Conservation (phyloP, 2,797 vertebrate genomes). For the Enteromius argenteus region DNA sequence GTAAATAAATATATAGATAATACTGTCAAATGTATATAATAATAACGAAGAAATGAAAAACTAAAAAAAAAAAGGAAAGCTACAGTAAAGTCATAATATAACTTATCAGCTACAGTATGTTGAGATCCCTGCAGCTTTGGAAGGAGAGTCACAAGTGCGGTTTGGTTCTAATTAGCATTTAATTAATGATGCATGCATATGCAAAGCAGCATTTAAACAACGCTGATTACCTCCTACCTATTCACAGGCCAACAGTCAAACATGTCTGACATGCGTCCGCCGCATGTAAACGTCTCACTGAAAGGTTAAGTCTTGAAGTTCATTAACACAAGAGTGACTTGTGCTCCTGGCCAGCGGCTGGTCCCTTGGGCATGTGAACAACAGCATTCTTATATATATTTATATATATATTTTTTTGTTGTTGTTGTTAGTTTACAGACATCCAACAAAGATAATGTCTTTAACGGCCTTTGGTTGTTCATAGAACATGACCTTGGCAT, state of each 20-base stretch:
- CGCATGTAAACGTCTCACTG: constrained; percentile 76
- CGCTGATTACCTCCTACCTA: constrained; percentile 82
- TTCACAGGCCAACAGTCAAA: constrained; percentile 82
- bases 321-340: constrained; percentile 67
- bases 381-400: background rate
- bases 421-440: background rate
- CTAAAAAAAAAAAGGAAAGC: background rate
- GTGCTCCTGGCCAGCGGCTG: constrained; percentile 44
- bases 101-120: constrained; percentile 36
- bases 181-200: constrained; percentile 84
- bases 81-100: background rate
- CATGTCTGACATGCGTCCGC: constrained; percentile 80
- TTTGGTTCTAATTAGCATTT: constrained; percentile 78
- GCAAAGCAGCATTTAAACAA: constrained; percentile 83
- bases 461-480: background rate
- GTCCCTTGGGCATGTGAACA: background rate
- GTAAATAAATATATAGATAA: background rate
- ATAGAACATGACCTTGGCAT: background rate
- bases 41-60: no score
- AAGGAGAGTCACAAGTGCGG: constrained; percentile 73
- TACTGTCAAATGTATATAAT: background rate
- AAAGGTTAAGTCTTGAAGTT: constrained; percentile 74
- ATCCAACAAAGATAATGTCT: background rate
- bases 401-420: background rate
- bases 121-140: constrained; percentile 72